phyloP scores from a whole-genome alignment of 2,113 vertebrate species.

The Bambusicola thoracicus region DNA sequence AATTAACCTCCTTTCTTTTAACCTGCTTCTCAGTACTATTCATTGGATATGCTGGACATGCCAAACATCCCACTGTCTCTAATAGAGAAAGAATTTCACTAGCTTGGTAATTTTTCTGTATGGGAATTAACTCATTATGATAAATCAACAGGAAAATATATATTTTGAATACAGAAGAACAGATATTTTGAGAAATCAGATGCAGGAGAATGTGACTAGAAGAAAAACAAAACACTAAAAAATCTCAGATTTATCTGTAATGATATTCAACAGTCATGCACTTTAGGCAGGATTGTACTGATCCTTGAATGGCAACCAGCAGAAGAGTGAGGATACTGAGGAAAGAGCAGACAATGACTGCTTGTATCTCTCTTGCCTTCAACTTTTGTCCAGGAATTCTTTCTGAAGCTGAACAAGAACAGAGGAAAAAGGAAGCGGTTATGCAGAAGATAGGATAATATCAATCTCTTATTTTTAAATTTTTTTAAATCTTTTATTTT shows the following conservation, averaged over 20 bases:
- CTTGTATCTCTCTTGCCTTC: background rate
- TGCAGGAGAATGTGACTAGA: background rate
- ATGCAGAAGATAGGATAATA: background rate
- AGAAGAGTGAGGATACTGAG: background rate
- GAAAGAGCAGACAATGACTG: background rate
- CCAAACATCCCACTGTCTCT: background rate
- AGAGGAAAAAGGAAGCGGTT: background rate
- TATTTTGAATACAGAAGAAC: background rate
- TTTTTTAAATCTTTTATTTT: too few relatives aligned
- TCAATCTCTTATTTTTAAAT: too few relatives aligned
- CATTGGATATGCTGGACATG: background rate
- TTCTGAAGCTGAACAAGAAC: background rate
- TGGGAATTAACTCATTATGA: background rate
- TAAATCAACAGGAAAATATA: background rate
- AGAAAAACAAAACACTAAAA: background rate
- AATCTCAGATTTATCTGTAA: background rate
- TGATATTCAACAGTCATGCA: background rate
- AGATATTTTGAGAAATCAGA: background rate
- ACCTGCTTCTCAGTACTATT: background rate
- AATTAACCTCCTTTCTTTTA: background rate
- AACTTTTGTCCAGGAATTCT: background rate
- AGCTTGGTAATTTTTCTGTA: background rate
- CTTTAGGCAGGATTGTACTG: background rate
- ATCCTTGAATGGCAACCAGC: background rate
- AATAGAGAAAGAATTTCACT: background rate